Percentiles rank a stretch among this genome's conserved stretches.
Evolutionary conservation across 2,113 vertebrate genomes (phyloP).

Genomic region (Pithys albifrons): DNA sequence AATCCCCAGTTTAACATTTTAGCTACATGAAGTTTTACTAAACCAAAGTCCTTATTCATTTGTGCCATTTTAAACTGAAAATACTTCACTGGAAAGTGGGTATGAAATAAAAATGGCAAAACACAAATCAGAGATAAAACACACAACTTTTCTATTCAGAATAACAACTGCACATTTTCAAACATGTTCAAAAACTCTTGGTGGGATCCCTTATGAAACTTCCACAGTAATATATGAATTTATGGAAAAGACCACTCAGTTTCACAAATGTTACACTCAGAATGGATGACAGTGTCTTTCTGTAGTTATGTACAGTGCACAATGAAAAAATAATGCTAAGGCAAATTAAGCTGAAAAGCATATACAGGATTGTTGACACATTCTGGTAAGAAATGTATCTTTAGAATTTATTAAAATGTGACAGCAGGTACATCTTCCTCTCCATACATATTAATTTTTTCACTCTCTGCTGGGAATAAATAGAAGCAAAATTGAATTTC

Average conservation of each 20-base stretch:
- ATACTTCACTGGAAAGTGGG: not conserved
- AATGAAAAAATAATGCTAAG: not conserved
- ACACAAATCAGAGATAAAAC: not conserved
- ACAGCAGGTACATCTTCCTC: not conserved
- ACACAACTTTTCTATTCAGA: not conserved
- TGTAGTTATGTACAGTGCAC: not conserved
- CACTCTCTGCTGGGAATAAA: not conserved
- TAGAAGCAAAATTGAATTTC: not conserved
- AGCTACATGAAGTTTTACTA: not conserved
- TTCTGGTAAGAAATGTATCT: not conserved
- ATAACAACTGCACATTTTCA: not conserved
- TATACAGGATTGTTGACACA: not conserved
- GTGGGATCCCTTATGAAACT: not conserved
- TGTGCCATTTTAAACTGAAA: not conserved
- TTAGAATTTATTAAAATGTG: not conserved
- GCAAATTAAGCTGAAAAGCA: not conserved
- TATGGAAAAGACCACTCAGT: not conserved
- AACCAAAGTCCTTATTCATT: not conserved
- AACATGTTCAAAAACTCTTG: not conserved
- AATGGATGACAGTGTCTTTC: not conserved
- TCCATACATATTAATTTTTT: not conserved
- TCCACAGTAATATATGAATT: not conserved
- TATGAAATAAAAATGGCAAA: not conserved
- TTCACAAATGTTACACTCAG: not conserved
- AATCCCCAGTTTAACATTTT: not conserved